Evolutionary conservation across 2,888 invertebrate genomes (phyloP).

Genomic region (Elgonia sp.): DNA sequence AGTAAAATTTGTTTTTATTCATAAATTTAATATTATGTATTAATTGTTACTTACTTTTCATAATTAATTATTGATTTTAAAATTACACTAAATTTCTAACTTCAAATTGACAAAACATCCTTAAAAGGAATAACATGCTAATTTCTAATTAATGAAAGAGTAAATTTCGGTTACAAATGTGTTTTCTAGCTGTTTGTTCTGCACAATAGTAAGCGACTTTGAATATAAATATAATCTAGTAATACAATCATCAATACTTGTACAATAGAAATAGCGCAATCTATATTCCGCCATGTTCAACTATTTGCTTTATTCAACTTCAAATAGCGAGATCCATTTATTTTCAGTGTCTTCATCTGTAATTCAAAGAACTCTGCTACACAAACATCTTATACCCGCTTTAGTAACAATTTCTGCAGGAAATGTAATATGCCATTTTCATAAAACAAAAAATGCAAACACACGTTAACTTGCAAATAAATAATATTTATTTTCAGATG

Average conservation of each 20-base stretch:
- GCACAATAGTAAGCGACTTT: not conserved
- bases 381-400: not conserved
- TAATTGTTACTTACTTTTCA: too few species aligned
- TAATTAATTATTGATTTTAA: too few species aligned
- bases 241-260: slow-evolving; percentile 47
- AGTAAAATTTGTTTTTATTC: too few species aligned
- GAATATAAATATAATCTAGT: slow-evolving; percentile 45
- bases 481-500: not conserved
- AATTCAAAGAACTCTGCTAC: slow-evolving; percentile 27
- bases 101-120: too few species aligned
- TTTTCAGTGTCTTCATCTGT: slow-evolving; percentile 43
- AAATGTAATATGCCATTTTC: slow-evolving; percentile 1
- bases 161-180: too few species aligned
- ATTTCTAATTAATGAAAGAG: too few species aligned
- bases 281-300: slow-evolving; percentile 46
- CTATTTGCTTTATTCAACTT: slow-evolving; percentile 57
- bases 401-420: slow-evolving; percentile 6
- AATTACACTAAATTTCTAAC: too few species aligned
- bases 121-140: too few species aligned
- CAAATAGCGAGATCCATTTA: slow-evolving; percentile 53
- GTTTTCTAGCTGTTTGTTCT: too few species aligned
- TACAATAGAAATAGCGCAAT: slow-evolving; percentile 42
- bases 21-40: too few species aligned
- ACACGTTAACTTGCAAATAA: not conserved
- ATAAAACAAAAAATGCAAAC: not conserved